phyloP scores from a whole-genome alignment of 2,888 invertebrate species.

The Lumbricus terrestris region DNA sequence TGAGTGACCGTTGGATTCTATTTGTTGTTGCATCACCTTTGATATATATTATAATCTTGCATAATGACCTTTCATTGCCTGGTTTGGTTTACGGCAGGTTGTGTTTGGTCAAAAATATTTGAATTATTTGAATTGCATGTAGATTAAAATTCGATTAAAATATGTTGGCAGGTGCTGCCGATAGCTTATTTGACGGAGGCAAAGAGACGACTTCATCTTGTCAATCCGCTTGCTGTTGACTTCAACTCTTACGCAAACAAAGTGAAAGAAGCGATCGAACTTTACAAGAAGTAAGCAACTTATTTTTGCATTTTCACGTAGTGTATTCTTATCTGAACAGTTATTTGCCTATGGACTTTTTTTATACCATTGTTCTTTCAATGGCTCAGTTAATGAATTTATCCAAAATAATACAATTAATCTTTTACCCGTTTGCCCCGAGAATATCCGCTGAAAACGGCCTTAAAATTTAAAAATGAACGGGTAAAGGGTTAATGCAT shows the following conservation, averaged over 20 bases:
- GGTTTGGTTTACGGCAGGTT: no score
- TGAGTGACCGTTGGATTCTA: no score
- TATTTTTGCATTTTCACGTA: background rate
- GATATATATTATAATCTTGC: no score
- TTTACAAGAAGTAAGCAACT: slow-evolving; percentile 46
- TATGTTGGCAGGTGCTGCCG: slow-evolving; percentile 51
- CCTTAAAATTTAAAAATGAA: no score
- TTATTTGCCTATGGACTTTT: background rate
- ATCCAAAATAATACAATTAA: no score
- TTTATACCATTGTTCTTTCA: background rate
- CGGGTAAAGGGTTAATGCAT: no score
- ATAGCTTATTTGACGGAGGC: slow-evolving; percentile 50
- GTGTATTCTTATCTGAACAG: background rate
- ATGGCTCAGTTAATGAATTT: background rate
- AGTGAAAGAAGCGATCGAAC: slow-evolving; percentile 44
- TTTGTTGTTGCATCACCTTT: no score
- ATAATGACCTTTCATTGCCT: no score
- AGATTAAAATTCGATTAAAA: background rate
- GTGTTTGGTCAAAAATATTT: background rate
- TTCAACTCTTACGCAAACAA: slow-evolving; percentile 49
- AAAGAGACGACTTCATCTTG: slow-evolving; percentile 45
- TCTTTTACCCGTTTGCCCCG: no score
- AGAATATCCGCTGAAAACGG: no score
- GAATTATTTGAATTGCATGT: background rate
- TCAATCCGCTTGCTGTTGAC: slow-evolving; percentile 54